phyloP scores from a whole-genome alignment of 2,113 vertebrate species.

The Tetrao urogallus region DNA sequence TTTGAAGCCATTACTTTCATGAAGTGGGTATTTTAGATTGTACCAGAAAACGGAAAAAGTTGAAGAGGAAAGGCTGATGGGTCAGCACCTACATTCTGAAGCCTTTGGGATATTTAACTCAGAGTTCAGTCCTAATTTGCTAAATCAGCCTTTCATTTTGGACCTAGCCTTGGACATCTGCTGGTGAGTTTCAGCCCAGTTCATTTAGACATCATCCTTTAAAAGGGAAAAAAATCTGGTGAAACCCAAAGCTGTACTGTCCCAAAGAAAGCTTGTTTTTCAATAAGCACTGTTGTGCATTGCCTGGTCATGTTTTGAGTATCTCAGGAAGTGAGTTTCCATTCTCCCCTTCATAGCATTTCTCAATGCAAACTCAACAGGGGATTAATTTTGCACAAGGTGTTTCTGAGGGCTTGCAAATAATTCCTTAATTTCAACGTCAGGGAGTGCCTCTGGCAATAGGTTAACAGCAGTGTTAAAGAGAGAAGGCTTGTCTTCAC shows the following conservation, averaged over 20 bases:
- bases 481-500: background rate
- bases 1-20: background rate
- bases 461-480: background rate
- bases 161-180: background rate
- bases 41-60: background rate
- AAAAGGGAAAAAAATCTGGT: slow-evolving; percentile 5
- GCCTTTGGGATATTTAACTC: background rate
- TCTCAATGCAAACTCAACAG: background rate
- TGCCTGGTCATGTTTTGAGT: background rate
- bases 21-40: background rate
- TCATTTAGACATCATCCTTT: slow-evolving; percentile 20
- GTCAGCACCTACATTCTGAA: background rate
- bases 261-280: background rate
- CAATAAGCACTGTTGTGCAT: background rate
- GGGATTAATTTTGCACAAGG: slow-evolving; percentile 1
- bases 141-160: background rate
- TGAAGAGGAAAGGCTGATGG: background rate
- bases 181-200: background rate
- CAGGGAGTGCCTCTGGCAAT: background rate
- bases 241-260: slow-evolving; percentile 4
- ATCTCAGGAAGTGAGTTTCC: background rate
- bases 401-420: slow-evolving; percentile 2
- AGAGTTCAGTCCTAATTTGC: background rate
- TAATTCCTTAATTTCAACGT: slow-evolving; percentile 8
- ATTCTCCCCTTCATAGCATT: background rate